Conservation (phyloP, 2,888 invertebrate species). For the Merodon equestris region DNA sequence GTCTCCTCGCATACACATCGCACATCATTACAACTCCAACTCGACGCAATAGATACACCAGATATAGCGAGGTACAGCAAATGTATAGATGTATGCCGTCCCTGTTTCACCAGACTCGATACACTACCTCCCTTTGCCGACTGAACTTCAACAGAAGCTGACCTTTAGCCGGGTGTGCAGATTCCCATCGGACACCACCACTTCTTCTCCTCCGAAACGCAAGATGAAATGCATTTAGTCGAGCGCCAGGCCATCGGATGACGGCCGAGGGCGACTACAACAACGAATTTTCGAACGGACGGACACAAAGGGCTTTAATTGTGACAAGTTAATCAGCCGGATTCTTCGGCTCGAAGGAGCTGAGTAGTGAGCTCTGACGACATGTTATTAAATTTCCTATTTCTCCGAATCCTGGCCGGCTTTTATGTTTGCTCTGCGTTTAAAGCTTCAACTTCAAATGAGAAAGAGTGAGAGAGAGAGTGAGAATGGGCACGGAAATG, state of each 20-base stretch:
- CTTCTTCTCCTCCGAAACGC: slow-evolving; percentile 1
- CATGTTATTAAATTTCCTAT: slow-evolving; percentile 38
- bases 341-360: slow-evolving; percentile 2
- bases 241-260: no score
- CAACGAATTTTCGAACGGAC: slow-evolving; percentile 3
- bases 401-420: slow-evolving; percentile 4
- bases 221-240: slow-evolving; percentile 6
- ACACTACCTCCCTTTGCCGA: background rate
- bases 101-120: no score
- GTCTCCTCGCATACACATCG: slow-evolving; percentile 58
- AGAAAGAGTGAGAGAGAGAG: no score
- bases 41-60: slow-evolving; percentile 7
- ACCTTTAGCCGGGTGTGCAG: slow-evolving; percentile 57
- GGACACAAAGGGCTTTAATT: slow-evolving; percentile 50
- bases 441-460: background rate
- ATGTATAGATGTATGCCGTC: no score
- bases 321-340: slow-evolving; percentile 61
- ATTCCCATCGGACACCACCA: slow-evolving; percentile 38
- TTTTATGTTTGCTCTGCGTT: background rate
- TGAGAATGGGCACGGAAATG: background rate
- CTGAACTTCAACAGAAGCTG: slow-evolving; percentile 48
- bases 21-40: slow-evolving; percentile 58
- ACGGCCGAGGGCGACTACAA: slow-evolving; percentile 15
- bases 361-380: background rate
- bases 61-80: no score